Evolutionary conservation across 1,140 invertebrate species (phyloP).

Genomic region (Lithobius niger): DNA sequence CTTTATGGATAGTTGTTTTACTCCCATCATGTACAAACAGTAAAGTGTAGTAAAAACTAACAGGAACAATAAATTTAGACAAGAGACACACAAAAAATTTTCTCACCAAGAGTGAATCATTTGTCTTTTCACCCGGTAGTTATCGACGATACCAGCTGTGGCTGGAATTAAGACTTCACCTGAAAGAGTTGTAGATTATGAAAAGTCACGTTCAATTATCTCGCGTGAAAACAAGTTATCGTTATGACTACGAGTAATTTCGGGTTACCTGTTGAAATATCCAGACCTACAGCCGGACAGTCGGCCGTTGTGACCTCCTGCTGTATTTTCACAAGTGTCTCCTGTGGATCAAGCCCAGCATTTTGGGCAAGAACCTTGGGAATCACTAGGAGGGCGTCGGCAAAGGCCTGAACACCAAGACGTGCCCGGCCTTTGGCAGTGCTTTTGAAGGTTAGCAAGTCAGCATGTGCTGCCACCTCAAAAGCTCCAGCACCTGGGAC

Average conservation of each 20-base stretch:
- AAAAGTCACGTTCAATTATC: too few relatives aligned
- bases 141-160: conserved; percentile 84
- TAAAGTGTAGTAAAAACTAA: too few relatives aligned
- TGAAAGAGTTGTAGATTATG: conserved; percentile 18
- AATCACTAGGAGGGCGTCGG: conserved; percentile 88
- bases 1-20: too few relatives aligned
- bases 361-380: conserved; percentile 90
- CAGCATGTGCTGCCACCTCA: conserved; percentile 78
- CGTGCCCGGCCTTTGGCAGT: conserved; percentile 80
- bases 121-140: conserved; percentile 95
- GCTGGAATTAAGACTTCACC: conserved; percentile 65
- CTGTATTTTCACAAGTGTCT: conserved; percentile 86
- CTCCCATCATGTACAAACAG: too few relatives aligned
- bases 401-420: conserved; percentile 86
- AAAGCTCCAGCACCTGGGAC: conserved; percentile 94
- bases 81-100: conserved; percentile 5
- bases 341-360: conserved; percentile 87
- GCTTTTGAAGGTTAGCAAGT: conserved; percentile 69
- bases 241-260: too few relatives aligned
- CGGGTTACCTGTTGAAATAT: conserved; percentile 69
- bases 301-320: conserved; percentile 53
- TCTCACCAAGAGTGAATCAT: conserved; percentile 85
- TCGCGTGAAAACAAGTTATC: too few relatives aligned
- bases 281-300: conserved; percentile 72
- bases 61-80: background rate